Conservation (phyloP, 2,888 invertebrate species). For the Plusia festucae region DNA sequence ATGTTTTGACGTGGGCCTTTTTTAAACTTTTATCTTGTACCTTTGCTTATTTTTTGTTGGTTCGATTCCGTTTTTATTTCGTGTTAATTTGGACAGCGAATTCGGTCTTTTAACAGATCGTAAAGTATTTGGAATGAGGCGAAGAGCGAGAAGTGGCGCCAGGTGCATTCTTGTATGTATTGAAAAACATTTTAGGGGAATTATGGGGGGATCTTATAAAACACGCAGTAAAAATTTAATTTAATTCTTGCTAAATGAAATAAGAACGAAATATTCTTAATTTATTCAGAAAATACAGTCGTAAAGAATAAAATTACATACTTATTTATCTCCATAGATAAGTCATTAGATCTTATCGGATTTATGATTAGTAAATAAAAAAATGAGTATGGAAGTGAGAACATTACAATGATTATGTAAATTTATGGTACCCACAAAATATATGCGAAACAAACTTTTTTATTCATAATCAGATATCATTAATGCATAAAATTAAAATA, state of each 20-base stretch:
- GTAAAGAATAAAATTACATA: constrained; percentile 24
- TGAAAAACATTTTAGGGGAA: constrained; percentile 40
- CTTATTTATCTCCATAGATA: constrained; percentile 29
- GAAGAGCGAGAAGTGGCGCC: constrained; percentile 74
- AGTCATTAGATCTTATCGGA: constrained; percentile 36
- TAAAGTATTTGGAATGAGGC: constrained; percentile 81
- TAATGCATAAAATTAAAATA: constrained; percentile 85
- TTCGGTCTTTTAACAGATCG: constrained; percentile 90
- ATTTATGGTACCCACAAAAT: constrained; percentile 56
- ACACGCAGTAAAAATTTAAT: not conserved
- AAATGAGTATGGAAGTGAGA: constrained; percentile 60
- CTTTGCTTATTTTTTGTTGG: constrained; percentile 86
- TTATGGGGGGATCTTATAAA: not conserved
- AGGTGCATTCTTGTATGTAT: constrained; percentile 72
- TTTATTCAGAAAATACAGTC: constrained; percentile 10
- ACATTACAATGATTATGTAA: constrained; percentile 61
- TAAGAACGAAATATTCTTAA: not conserved
- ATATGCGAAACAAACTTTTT: constrained; percentile 59
- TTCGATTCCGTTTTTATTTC: constrained; percentile 88
- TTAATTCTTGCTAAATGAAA: not conserved
- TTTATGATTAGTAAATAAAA: constrained; percentile 58
- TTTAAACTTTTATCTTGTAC: constrained; percentile 88
- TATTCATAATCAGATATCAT: constrained; percentile 75
- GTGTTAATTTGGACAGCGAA: constrained; percentile 89
- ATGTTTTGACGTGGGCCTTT: constrained; percentile 89